Conservation (phyloP, 2,888 invertebrate species). For the Prostheceraeus crozeri region DNA sequence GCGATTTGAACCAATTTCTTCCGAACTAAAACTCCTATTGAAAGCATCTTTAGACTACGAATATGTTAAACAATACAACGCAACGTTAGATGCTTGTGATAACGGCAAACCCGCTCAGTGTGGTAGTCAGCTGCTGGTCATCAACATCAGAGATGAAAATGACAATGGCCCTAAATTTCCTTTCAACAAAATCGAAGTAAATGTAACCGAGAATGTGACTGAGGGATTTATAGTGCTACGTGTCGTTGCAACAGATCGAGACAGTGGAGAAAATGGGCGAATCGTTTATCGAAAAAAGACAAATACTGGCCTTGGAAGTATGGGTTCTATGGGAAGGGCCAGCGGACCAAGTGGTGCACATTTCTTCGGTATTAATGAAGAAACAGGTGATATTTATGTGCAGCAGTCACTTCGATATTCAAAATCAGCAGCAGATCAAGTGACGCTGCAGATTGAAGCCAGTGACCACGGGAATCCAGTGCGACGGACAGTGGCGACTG, state of each 20-base stretch:
- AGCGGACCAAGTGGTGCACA: too few relatives aligned
- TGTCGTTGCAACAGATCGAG: constrained; percentile 29
- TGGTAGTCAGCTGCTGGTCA: constrained; percentile 28
- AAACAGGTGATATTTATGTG: too few relatives aligned
- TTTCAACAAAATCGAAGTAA: neutral
- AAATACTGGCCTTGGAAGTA: too few relatives aligned
- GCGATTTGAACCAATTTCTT: neutral
- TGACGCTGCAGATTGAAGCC: too few relatives aligned
- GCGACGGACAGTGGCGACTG: too few relatives aligned
- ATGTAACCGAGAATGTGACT: constrained; percentile 23
- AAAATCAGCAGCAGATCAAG: too few relatives aligned
- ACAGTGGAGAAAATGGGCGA: constrained; percentile 26
- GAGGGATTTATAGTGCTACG: constrained; percentile 10
- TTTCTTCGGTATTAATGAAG: too few relatives aligned
- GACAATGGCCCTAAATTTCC: constrained; percentile 34
- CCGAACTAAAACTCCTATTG: constrained; percentile 25
- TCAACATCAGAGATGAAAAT: constrained; percentile 30
- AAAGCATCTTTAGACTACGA: constrained; percentile 23
- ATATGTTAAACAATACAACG: constrained; percentile 25
- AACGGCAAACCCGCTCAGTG: constrained; percentile 26
- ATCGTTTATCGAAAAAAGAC: too few relatives aligned
- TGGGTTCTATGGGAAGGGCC: too few relatives aligned
- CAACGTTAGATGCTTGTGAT: constrained; percentile 33
- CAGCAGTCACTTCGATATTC: too few relatives aligned
- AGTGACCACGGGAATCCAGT: too few relatives aligned